Base-by-base conservation (phyloP, 2,113 vertebrate species). In the Zosterops pallidus region DNA sequence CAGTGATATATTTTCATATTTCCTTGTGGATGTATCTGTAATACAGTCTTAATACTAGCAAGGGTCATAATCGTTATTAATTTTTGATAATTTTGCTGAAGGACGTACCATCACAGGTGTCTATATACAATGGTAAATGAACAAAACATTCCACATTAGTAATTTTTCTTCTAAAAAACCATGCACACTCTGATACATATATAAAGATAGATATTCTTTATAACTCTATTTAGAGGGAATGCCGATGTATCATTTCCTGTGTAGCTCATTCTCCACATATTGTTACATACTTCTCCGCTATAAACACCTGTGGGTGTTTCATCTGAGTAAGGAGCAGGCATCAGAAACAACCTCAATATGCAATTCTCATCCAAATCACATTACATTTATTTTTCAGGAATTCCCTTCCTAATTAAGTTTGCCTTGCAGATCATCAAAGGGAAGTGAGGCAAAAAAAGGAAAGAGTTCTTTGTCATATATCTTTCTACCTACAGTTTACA, bases 141-240 rank as follows among this genome's bases (percentile, higher is more conserved):
- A 69, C 6, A 26, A 29, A 53, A 62, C 28, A 31, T 35, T 64
- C 20, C 9, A n/a, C 16, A 21, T 65, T 24, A 17, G 17, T 78
- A 55, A 17, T 67, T 94, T 70, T 94, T 56, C 7, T 81, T 86
- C 26, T 86, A 7, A n/a, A 94, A 39, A 2, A 42, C 59, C 69
- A 75, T 1, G 0, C 14, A 47, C 7, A 25, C 2, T 11, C 37
- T 49, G 14, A 67, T 28, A 41, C 4, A 14, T 16, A 2, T 28
- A 46, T 13, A 67, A 62, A 46, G 50, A 64, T 15, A 92, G 37
- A 50, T 7, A 42, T 44, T 25, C 12, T 92, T 85, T 8, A 2
- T 49, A 59, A n/a, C 9, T 44, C 4, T 50, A 3, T 74, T 93
- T 69, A 69, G 33, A 46, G 20, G 25, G 18, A 64, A 41, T 9